Base-by-base conservation (phyloP, 2,888 invertebrate genomes). In the Lasioglossum morio region DNA sequence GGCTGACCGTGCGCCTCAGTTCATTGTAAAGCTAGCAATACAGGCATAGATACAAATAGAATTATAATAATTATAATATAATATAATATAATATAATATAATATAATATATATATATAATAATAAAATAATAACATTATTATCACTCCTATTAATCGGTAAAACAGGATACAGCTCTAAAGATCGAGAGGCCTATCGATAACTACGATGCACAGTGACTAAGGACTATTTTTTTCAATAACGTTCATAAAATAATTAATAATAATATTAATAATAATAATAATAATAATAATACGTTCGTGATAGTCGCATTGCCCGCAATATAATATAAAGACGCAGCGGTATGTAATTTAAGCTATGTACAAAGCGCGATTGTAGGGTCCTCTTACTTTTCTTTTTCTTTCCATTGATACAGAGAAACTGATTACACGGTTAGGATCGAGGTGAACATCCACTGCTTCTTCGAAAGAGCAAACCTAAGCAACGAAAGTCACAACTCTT, bases 331-430 rank as follows among this genome's bases (percentile, higher is more conserved):
- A 84, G 83, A 87, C 81, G 81, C 81, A 81, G 80, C 82, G 72
- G 93, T 92, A 93, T 88, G 91, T 77, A 84, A 84, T 76, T 79
- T 82, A 85, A 91, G 91, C 85, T 95, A 95, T 95, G 84, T 95
- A 95, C 95, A 95, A 95, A 94, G 94, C 93, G 92, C 94, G 93
- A 94, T 93, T 93, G 93, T 93, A 93, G 92, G 93, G 93, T 81
- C 72, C 46, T 43, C 63, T 72, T 75, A 48, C 57, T 57, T 40
- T 63, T 57, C 63, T 46, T 60, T 69, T 34, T 19, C 27, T 27
- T 27, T 78, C 30, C 40, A 19, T 72, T 72, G 48, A 69, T 27
- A 34, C 63, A 57, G 53, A 14, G 76, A 86, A 76, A 46, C 43
- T n/a, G n/a, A 69, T 77, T 60, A 87, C 53, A 60, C 16, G 72